phyloP scores from a whole-genome alignment of 2,888 invertebrate species.

The Anarsia innoxiella region DNA sequence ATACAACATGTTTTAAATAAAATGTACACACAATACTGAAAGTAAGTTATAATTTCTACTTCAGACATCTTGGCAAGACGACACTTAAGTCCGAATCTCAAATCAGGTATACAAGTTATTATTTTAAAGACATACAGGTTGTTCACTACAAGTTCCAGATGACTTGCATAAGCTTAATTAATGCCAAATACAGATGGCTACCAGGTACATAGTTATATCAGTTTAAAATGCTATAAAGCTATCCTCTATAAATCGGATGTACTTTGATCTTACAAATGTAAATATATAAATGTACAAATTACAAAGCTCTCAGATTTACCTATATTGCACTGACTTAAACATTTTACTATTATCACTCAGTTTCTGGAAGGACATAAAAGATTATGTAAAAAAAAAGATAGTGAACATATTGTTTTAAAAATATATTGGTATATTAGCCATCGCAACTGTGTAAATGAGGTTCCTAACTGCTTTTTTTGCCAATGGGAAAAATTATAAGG shows the following conservation, averaged over 20 bases:
- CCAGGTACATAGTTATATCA: slow-evolving; percentile 41
- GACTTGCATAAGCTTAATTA: slow-evolving; percentile 34
- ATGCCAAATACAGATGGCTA: slow-evolving; percentile 35
- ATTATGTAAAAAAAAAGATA: too few relatives aligned
- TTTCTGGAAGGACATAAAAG: not conserved
- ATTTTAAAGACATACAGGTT: slow-evolving; percentile 19
- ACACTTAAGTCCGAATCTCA: slow-evolving; percentile 19
- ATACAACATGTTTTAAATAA: slow-evolving; percentile 21
- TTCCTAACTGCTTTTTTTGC: too few relatives aligned
- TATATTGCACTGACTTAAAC: slow-evolving; percentile 22
- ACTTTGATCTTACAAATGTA: slow-evolving; percentile 29
- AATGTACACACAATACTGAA: slow-evolving; percentile 24
- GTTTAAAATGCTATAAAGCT: slow-evolving; percentile 30
- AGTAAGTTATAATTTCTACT: slow-evolving; percentile 21
- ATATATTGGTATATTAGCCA: too few relatives aligned
- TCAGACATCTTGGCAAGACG: slow-evolving; percentile 23
- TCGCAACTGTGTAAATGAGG: too few relatives aligned
- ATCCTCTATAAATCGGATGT: slow-evolving; percentile 24
- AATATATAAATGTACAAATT: slow-evolving; percentile 33
- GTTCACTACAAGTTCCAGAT: slow-evolving; percentile 27
- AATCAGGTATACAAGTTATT: slow-evolving; percentile 21
- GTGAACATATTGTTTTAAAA: too few relatives aligned
- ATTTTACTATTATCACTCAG: slow-evolving; percentile 9
- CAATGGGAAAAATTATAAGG: too few relatives aligned
- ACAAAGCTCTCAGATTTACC: slow-evolving; percentile 28